phyloP scores from a whole-genome alignment of 2,888 invertebrate genomes.

The Carcina quercana region DNA sequence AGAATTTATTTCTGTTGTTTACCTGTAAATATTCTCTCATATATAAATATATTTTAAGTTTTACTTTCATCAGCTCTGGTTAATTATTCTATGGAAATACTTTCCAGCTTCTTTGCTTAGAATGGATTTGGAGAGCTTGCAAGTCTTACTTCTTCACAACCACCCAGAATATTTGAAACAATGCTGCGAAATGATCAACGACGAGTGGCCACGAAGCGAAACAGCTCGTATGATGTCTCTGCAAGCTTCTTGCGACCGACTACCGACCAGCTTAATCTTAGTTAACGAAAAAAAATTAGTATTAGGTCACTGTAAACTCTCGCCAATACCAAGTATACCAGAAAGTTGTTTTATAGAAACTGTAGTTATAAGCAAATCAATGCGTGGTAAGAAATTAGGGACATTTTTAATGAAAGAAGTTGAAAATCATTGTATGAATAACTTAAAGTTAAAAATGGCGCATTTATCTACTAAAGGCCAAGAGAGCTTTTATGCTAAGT shows the following conservation, averaged over 20 bases:
- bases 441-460: slow-evolving; percentile 76
- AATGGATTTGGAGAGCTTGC: slow-evolving; percentile 43
- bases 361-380: slow-evolving; percentile 82
- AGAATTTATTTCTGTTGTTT: no score
- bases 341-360: slow-evolving; percentile 87
- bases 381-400: slow-evolving; percentile 85
- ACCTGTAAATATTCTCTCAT: no score
- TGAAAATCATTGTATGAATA: slow-evolving; percentile 81
- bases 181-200: slow-evolving; percentile 85
- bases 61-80: no score
- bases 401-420: slow-evolving; percentile 82
- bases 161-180: slow-evolving; percentile 80
- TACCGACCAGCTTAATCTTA: slow-evolving; percentile 83
- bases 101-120: slow-evolving; percentile 18
- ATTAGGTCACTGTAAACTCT: slow-evolving; percentile 87
- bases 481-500: slow-evolving; percentile 82
- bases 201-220: slow-evolving; percentile 91
- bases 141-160: slow-evolving; percentile 81
- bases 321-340: slow-evolving; percentile 79
- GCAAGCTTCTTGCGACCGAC: slow-evolving; percentile 79
- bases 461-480: slow-evolving; percentile 84
- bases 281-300: slow-evolving; percentile 72
- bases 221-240: slow-evolving; percentile 85
- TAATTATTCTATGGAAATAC: no score
- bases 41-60: no score